A percentile compares a stretch with the other conserved stretches of the same genome.
phyloP scores from a whole-genome alignment of 2,113 vertebrate genomes.

The Dipodomys ordii region DNA sequence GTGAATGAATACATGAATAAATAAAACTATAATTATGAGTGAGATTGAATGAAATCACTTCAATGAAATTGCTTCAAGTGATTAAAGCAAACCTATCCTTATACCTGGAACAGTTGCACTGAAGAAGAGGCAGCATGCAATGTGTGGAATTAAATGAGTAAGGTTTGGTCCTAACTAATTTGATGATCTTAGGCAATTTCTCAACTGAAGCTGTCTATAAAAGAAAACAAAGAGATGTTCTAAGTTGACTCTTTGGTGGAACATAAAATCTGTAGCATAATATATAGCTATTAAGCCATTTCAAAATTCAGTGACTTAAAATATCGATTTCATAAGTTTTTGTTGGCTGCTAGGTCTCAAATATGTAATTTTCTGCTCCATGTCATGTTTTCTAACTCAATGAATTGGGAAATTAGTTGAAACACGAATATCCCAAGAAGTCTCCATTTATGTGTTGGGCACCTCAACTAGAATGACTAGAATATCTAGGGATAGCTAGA shows the following conservation, averaged over 20 bases:
- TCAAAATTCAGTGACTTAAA: background rate
- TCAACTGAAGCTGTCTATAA: background rate
- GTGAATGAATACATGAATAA: background rate
- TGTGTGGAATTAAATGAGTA: background rate
- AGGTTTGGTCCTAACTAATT: background rate
- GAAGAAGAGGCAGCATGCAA: background rate
- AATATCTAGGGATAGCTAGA: background rate
- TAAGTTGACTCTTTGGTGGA: background rate
- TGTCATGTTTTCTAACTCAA: background rate
- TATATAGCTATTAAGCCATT: background rate
- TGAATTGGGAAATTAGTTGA: background rate
- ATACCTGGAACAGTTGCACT: background rate
- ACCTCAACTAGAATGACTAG: background rate
- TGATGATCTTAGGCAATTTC: background rate
- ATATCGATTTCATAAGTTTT: background rate
- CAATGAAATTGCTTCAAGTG: background rate
- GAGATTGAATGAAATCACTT: background rate
- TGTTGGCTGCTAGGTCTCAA: background rate
- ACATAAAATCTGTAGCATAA: background rate
- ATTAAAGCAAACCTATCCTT: background rate
- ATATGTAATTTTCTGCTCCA: background rate
- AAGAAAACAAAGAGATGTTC: background rate
- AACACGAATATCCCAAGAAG: background rate
- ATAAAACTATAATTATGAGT: background rate
- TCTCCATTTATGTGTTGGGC: background rate